Conservation (phyloP, 2,113 vertebrate species). For the Xenopus tropicalis region UCB_Xtro_10.0 CM004445.2:20958501-20959000, state of each 20-base stretch:
- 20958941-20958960: conserved; percentile 46
- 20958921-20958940: conserved; percentile 40
- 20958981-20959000: conserved; percentile 10
- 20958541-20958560: too few relatives aligned
- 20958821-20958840: conserved; percentile 20
- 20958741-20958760: conserved; percentile 10
- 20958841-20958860: conserved; percentile 31
- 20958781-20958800: conserved; percentile 14
- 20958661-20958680: too few relatives aligned
- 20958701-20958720: not conserved
- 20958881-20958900: conserved; percentile 37
- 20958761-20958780: conserved; percentile 10
- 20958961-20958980: conserved; percentile 33
- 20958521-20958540: too few relatives aligned
- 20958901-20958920: conserved; percentile 28
- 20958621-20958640: too few relatives aligned
- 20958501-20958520: too few relatives aligned
- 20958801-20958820: conserved; percentile 6
- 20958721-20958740: conserved; percentile 14
- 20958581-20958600: too few relatives aligned
- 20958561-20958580: too few relatives aligned
- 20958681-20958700: too few relatives aligned
- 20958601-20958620: too few relatives aligned
- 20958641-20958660: too few relatives aligned
- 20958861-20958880: conserved; percentile 24